phyloP scores from a whole-genome alignment of 1,140 invertebrate genomes.

The Akabosia matsudoensis region DNA sequence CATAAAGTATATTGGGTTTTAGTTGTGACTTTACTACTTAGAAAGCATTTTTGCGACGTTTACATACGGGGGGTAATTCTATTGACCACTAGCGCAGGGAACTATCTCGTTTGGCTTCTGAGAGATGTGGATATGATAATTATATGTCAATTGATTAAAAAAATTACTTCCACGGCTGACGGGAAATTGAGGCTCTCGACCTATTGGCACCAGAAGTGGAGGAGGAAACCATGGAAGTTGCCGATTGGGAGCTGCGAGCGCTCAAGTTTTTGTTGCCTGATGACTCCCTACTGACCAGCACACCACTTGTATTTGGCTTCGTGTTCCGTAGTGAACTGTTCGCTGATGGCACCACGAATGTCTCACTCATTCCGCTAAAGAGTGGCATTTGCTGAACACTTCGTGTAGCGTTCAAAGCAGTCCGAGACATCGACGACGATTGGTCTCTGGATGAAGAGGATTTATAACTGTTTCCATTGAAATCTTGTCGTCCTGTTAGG shows the following conservation, averaged over 20 bases:
- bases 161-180: constrained; percentile 6
- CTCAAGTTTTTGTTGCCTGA: background rate
- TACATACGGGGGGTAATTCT: no score
- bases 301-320: no score
- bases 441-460: background rate
- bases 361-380: background rate
- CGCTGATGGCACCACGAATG: background rate
- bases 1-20: no score
- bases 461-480: constrained; percentile 4
- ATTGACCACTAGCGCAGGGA: no score
- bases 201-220: background rate
- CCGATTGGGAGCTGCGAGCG: background rate
- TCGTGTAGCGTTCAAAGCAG: background rate
- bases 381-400: background rate
- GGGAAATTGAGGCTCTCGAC: background rate
- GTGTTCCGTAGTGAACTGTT: no score
- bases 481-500: background rate
- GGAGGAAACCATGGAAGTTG: background rate
- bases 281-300: background rate
- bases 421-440: background rate
- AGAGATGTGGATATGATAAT: no score
- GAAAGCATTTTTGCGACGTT: no score
- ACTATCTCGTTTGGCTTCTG: no score
- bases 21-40: no score
- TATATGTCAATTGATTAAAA: no score